Evolutionary conservation across 2,888 invertebrate genomes (phyloP).

Genomic region (Hipparchia semele): DNA sequence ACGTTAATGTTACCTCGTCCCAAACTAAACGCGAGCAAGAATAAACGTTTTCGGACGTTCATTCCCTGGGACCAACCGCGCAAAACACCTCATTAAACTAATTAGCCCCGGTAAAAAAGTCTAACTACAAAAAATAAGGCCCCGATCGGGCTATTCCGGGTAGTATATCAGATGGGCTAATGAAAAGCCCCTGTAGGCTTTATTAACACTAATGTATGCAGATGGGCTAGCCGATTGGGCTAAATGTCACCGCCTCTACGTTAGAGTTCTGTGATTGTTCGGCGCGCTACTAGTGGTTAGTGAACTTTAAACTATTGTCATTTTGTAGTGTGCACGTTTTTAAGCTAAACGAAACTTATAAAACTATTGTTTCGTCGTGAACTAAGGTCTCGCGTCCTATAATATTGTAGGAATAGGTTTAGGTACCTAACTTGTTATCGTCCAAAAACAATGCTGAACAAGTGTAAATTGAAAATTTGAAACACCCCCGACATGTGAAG

Average conservation of each 20-base stretch:
- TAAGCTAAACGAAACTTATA: background rate
- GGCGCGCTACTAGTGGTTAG: conserved; percentile 32
- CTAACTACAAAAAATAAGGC: conserved; percentile 62
- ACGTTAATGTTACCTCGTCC: background rate
- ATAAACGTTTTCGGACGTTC: conserved; percentile 1
- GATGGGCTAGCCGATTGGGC: conserved; percentile 68
- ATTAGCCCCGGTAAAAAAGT: conserved; percentile 67
- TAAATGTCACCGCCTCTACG: conserved; percentile 68
- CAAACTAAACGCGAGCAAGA: background rate
- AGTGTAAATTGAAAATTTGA: too few species aligned
- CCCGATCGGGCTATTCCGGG: conserved; percentile 61
- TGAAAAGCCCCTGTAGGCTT: conserved; percentile 76
- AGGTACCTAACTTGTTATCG: too few species aligned
- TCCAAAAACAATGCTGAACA: too few species aligned
- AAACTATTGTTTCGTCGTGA: too few species aligned
- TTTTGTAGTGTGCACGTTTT: background rate
- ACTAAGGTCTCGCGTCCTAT: too few species aligned
- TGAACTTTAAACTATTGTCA: conserved; percentile 38
- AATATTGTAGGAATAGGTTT: too few species aligned
- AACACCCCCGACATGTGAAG: too few species aligned
- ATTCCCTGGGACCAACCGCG: conserved; percentile 28
- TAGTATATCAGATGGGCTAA: conserved; percentile 75
- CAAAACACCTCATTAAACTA: conserved; percentile 73
- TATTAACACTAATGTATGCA: conserved; percentile 81
- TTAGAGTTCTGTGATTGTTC: conserved; percentile 39